Evolutionary conservation across 2,888 invertebrate genomes (phyloP), one percentile per base, ranked within the genome.

Genomic region (Portevinia maculata): DNA sequence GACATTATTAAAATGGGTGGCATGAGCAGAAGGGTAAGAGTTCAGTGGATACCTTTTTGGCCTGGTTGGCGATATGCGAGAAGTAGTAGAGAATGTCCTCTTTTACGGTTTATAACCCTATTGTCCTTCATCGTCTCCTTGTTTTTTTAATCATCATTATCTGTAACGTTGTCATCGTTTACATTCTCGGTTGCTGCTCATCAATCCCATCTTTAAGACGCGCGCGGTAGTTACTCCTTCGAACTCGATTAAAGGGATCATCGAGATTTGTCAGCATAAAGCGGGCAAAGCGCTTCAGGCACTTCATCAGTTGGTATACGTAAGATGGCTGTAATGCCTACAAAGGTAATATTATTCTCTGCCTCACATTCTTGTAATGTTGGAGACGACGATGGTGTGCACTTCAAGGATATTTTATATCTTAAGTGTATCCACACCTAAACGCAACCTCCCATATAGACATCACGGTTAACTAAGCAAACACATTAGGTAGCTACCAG

Each of bases 51-150:
- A 81, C 81, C 81, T 81, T 81, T n/a, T 76, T 76, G 81, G 76
- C 74, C 64, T 75, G 79, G 69, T 70, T 44, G 69, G 74, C 60
- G 52, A 41, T 69, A 74, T 74, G 50, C 57, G 65, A 53, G 30
- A 39, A 24, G n/a, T n/a, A n/a, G n/a, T n/a, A n/a, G 53, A 71
- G 69, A 64, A 73, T 78, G 71, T 46, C 83, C 83, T 83, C 83
- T 83, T 83, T 83, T 83, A 83, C 78, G 83, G 83, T 83, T 83
- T 83, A 83, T 83, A 73, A 83, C 83, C 83, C 78, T 71, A 78
- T 83, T 83, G 83, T 78, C 78, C 78, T 83, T 62, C 70, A 71
- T 60, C 53, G 3, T 67, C 24, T 52, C 34, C 13, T 52, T 34
- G 37, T 30, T 70, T 71, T 71, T 62, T 83, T 83, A 83, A 83